Evolutionary conservation across 2,797 vertebrate species (phyloP).

Genomic region (Eurystomus glaucurus): DNA sequence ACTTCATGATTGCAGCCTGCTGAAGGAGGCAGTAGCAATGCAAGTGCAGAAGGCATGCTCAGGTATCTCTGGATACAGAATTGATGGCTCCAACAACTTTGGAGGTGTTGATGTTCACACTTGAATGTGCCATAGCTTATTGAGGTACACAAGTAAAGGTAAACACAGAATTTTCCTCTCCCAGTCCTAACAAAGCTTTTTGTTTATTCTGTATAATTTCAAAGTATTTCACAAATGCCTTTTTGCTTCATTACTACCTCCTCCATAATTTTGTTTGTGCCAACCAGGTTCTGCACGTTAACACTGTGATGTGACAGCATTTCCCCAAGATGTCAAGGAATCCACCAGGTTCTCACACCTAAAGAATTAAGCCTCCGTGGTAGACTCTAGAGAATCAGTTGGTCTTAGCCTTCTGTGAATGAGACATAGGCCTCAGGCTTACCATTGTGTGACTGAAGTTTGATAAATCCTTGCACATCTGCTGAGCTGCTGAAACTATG

Average conservation of each 20-base stretch:
- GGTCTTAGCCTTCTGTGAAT: neutral
- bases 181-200: neutral
- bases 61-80: neutral
- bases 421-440: neutral
- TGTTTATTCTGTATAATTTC: neutral
- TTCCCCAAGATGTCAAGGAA: neutral
- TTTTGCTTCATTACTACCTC: neutral
- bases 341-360: neutral
- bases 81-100: neutral
- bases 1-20: neutral
- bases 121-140: neutral
- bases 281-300: neutral
- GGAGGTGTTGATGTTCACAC: neutral
- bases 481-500: neutral
- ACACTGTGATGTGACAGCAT: neutral
- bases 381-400: neutral
- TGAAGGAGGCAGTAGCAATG: neutral
- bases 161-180: neutral
- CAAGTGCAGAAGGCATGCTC: neutral
- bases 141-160: neutral
- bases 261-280: neutral
- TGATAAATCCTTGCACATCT: neutral
- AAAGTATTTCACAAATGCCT: neutral
- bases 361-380: neutral
- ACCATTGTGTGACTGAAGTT: neutral